Evolutionary conservation across 2,888 invertebrate species (phyloP).

Genomic region (Bombylius major): DNA sequence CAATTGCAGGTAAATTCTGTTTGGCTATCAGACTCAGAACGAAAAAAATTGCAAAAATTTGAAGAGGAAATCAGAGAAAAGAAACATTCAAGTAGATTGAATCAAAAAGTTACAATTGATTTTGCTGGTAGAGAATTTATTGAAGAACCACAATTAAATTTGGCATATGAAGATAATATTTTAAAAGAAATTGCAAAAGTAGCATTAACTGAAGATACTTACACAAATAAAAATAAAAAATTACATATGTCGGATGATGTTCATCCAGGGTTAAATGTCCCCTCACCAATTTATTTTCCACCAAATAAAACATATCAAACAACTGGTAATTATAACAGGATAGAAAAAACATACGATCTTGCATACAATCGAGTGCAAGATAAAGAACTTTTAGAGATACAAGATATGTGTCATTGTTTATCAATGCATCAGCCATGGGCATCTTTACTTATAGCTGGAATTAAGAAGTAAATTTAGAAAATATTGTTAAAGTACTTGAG

Average conservation of each 20-base stretch:
- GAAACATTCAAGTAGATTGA: conserved; percentile 54
- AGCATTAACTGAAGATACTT: conserved; percentile 9
- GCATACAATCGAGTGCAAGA: conserved; percentile 55
- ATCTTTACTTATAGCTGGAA: conserved; percentile 78
- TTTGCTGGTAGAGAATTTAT: conserved; percentile 51
- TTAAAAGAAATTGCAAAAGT: conserved; percentile 33
- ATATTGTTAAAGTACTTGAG: background rate
- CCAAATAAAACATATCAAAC: background rate
- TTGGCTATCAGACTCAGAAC: conserved; percentile 66
- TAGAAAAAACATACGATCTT: conserved; percentile 19
- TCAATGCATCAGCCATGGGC: conserved; percentile 97
- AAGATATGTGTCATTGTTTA: conserved; percentile 74
- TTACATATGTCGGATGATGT: conserved; percentile 11
- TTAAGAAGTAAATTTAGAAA: conserved; percentile 55
- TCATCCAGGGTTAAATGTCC: conserved; percentile 23
- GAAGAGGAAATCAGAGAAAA: conserved; percentile 53
- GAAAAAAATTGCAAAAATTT: conserved; percentile 50
- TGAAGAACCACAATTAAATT: conserved; percentile 36
- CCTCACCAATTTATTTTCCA: conserved; percentile 11
- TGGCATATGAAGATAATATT: conserved; percentile 33
- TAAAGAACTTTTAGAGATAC: conserved; percentile 64
- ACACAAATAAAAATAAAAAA: conserved; percentile 16
- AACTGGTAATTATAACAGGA: background rate
- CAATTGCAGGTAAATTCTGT: conserved; percentile 48
- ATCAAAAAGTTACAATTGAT: conserved; percentile 62